Evolutionary conservation across 2,113 vertebrate species (phyloP).

Genomic region (Cheilinus undulatus): DNA sequence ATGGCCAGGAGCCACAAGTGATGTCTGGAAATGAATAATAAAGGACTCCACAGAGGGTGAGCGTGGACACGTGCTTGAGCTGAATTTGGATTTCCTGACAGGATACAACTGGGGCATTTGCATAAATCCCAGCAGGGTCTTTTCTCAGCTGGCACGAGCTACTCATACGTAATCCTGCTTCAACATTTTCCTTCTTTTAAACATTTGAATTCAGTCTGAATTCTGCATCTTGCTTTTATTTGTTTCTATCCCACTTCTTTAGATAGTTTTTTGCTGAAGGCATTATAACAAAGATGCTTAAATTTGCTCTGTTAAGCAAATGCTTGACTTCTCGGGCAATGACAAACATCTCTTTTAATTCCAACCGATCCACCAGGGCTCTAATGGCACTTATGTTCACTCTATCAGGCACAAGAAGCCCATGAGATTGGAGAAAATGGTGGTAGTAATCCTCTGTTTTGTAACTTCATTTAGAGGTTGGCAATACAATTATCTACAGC

Average conservation of each 20-base stretch:
- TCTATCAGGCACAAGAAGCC: conserved; percentile 32
- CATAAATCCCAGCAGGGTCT: conserved; percentile 54
- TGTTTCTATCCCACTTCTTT: not conserved
- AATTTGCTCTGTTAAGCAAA: conserved; percentile 16
- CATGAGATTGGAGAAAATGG: conserved; percentile 1
- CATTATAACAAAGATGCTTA: not conserved
- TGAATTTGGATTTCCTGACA: conserved; percentile 57
- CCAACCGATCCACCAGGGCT: conserved; percentile 24
- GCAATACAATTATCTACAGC: conserved; percentile 32
- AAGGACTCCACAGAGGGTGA: conserved; percentile 57
- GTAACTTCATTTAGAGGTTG: conserved; percentile 31
- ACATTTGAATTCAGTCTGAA: conserved; percentile 14
- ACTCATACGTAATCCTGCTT: conserved; percentile 15
- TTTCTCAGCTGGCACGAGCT: conserved; percentile 32
- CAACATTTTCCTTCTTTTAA: not conserved
- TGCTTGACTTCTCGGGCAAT: conserved; percentile 26
- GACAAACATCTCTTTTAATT: conserved; percentile 48
- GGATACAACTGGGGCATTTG: conserved; percentile 40
- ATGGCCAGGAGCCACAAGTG: conserved; percentile 55
- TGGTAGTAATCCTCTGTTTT: conserved; percentile 22
- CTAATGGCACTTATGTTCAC: conserved; percentile 26
- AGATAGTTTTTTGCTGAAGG: not conserved
- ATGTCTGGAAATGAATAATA: conserved; percentile 65
- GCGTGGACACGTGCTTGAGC: conserved; percentile 20
- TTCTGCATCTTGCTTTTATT: conserved; percentile 6